Evolutionary conservation across 2,797 vertebrate species (phyloP).

Genomic region (Lacerta viridis): DNA sequence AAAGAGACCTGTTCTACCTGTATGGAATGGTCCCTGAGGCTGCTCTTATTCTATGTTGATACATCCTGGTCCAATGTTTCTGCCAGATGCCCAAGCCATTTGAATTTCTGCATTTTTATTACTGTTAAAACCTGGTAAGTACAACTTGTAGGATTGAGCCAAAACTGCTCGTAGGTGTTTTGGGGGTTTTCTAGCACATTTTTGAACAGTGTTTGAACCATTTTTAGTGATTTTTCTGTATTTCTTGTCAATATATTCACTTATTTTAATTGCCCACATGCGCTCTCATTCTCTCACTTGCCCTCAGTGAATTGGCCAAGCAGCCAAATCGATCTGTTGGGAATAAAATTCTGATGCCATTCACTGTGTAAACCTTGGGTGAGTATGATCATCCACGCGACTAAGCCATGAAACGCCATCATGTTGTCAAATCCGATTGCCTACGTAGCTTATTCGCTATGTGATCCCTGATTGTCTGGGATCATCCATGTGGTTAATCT

Average conservation of each 20-base stretch:
- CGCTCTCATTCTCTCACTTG: neutral
- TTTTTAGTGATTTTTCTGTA: neutral
- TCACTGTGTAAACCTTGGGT: neutral
- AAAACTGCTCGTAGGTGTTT: neutral
- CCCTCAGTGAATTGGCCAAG: neutral
- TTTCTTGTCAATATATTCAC: neutral
- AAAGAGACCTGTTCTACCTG: neutral
- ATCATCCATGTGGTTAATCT: neutral
- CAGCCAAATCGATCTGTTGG: neutral
- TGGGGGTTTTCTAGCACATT: too few species aligned
- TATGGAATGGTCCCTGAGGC: neutral
- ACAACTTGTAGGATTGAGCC: neutral
- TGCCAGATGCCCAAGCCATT: neutral
- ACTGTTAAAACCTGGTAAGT: neutral
- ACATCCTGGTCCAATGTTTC: neutral
- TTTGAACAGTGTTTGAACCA: neutral
- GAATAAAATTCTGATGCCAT: neutral
- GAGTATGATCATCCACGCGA: neutral
- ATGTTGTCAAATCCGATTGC: neutral
- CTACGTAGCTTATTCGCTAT: neutral
- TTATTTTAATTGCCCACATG: neutral
- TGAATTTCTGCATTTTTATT: neutral
- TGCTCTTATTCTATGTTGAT: neutral
- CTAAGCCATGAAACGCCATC: slow-evolving; percentile 1
- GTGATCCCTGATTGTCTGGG: neutral